Conservation (phyloP, 53 echinoderm and acorn worm genomes). For the Echinarachnius parma region DNA sequence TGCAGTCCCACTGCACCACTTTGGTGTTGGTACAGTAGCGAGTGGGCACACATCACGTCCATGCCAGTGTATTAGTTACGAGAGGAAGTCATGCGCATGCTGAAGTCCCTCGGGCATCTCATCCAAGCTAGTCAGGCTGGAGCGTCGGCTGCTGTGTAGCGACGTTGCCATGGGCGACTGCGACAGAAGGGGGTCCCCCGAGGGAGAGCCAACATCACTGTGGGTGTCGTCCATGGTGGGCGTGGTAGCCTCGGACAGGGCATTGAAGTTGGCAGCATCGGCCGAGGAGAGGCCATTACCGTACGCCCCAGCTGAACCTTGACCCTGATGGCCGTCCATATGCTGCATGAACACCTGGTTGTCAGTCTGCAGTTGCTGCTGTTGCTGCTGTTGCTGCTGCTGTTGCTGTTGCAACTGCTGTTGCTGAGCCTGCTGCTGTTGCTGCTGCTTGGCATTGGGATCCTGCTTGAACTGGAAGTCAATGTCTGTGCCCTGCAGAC, state of each 20-base stretch:
- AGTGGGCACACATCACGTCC: slow-evolving; percentile 20
- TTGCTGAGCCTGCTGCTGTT: slow-evolving; percentile 37
- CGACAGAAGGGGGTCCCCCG: slow-evolving; percentile 76
- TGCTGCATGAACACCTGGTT: slow-evolving; percentile 48
- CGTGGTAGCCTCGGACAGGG: slow-evolving; percentile 17
- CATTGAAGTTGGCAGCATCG: slow-evolving; percentile 19
- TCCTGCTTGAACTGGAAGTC: slow-evolving; percentile 76
- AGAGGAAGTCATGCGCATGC: slow-evolving; percentile 65
- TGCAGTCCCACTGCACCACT: no score
- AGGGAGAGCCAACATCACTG: slow-evolving; percentile 67
- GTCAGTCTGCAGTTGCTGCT: slow-evolving; percentile 19
- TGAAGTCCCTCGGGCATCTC: slow-evolving; percentile 40
- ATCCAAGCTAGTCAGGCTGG: slow-evolving; percentile 90
- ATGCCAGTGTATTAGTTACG: no score
- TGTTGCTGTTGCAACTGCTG: slow-evolving; percentile 21
- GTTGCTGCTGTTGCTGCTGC: slow-evolving; percentile 19
- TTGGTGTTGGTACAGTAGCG: neutral
- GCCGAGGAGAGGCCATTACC: slow-evolving; percentile 19
- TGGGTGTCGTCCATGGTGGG: slow-evolving; percentile 62
- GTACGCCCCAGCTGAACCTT: no score
- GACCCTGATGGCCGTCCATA: slow-evolving; percentile 3
- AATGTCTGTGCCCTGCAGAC: slow-evolving; percentile 68
- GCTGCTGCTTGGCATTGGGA: no score
- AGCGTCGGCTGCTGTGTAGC: slow-evolving; percentile 82
- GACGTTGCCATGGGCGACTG: slow-evolving; percentile 84